Base-by-base conservation (phyloP, 1,140 invertebrate genomes). In the Phenacoccus solenopsis region DNA sequence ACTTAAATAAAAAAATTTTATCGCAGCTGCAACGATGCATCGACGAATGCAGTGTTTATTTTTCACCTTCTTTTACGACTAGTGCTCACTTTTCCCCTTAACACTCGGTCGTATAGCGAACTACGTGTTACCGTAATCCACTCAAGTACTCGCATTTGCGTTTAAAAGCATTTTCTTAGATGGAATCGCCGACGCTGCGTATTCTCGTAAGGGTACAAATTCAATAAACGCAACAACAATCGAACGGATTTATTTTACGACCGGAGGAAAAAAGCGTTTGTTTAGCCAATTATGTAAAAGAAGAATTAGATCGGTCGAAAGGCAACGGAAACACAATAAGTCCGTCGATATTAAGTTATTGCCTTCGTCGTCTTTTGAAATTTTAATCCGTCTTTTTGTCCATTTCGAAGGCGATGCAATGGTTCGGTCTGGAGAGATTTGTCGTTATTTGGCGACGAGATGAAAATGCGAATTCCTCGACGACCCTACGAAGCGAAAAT, bases 221-320 rank as follows among this genome's bases (percentile, higher is more conserved):
- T 49, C 38, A 49, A 49, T 49, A 49, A n/a, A n/a, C n/a, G 38
- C 38, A 49, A n/a, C 38, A 49, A 49, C 38, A 49, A 49, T 49
- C 20, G 38, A 49, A n/a, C 38, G 5, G 2, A n/a, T 49, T 49
- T 49, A 49, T 49, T 49, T 49, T 49, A 49, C 38, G 38, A 32
- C 30, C n/a, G n/a, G n/a, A n/a, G n/a, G n/a, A n/a, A n/a, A n/a
- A n/a, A n/a, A n/a, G n/a, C n/a, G n/a, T n/a, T n/a, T n/a, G n/a
- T n/a, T n/a, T n/a, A n/a, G n/a, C n/a, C n/a, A n/a, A n/a, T n/a
- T n/a, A n/a, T n/a, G n/a, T n/a, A n/a, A n/a, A n/a, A n/a, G n/a
- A n/a, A n/a, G n/a, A n/a, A n/a, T n/a, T n/a, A n/a, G n/a, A n/a
- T n/a, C n/a, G n/a, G n/a, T n/a, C n/a, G n/a, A n/a, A n/a, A n/a